These are phyloP conservation scores for Neoscelio sp. DNA, from an alignment of 2,888 invertebrate genomes.

Conservation along the genomic window DNA sequence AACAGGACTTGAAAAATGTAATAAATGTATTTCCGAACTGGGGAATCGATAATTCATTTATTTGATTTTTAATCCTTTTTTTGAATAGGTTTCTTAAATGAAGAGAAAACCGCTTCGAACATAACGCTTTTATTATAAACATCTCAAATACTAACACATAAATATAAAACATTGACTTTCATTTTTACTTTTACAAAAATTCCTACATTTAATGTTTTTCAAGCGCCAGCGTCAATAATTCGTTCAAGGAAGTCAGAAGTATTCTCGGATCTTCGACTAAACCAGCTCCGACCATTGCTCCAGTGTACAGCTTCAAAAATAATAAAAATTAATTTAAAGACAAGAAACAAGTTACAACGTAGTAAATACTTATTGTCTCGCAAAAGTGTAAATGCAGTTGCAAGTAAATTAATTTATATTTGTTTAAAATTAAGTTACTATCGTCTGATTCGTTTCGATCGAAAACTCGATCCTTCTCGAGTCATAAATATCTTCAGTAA, in stretches of 20 bases:
- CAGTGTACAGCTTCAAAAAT: slow-evolving; percentile 90
- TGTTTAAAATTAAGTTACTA: no score
- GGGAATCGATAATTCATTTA: no score
- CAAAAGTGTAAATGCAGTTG: no score
- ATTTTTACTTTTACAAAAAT: slow-evolving; percentile 10
- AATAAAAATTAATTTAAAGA: slow-evolving; percentile 16
- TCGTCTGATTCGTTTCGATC: no score
- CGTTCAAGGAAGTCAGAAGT: slow-evolving; percentile 93
- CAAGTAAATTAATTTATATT: neutral
- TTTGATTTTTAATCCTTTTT: no score
- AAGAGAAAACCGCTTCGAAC: no score
- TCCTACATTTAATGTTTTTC: slow-evolving; percentile 84
- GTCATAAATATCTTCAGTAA: no score
- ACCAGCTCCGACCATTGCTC: slow-evolving; percentile 98
- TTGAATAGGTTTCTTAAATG: no score
- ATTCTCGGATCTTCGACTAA: slow-evolving; percentile 95
- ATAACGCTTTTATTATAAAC: slow-evolving; percentile 13
- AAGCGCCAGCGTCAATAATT: slow-evolving; percentile 91
- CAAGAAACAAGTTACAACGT: neutral
- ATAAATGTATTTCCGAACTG: no score
- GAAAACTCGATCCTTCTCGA: no score
- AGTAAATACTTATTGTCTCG: neutral
- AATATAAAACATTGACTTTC: slow-evolving; percentile 1
- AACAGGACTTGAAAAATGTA: no score
- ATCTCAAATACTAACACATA: neutral